Evolutionary conservation across 2,888 invertebrate species (phyloP), one percentile per base, ranked within the genome.

Genomic region (Lasioglossum marginatum): DNA sequence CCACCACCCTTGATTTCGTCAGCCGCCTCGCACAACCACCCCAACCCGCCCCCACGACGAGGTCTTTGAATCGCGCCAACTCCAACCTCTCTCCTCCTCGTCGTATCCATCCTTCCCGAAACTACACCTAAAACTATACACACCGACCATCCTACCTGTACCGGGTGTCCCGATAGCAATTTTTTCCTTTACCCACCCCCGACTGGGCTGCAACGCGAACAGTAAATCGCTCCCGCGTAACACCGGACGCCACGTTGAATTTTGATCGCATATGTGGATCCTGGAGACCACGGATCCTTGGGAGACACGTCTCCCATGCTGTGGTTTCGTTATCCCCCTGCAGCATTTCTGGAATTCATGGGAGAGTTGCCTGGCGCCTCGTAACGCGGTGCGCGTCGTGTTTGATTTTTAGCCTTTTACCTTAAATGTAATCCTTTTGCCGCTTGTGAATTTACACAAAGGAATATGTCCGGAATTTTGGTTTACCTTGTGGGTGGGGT

Each of bases 91-190:
- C 77, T 63, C 70, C 71, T 72, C 77, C 86, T 77, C 83, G 91
- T 91, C 89, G 90, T 92, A 92, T 90, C 89, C 93, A 91, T 92
- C 90, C 89, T 92, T 87, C 87, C 86, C 87, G 91, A 93, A 93
- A 94, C 92, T 93, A 92, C 91, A 93, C 91, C 93, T 93, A 94
- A 94, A 94, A 93, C 93, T 94, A 93, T 93, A 94, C 92, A 93
- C 89, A 93, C 89, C 89, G 93, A 91, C 92, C 91, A 92, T 93
- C 88, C 88, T 93, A 82, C 60, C 43, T 82, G 72, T 85, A 85
- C 80, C 82, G 78, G 74, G 87, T 82, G 86, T 90, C 71, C 75
- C 75, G 75, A 85, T 79, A 79, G 76, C 78, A 66, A 86, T 82
- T 79, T 77, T 70, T 86, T 52, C 16, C 34, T 23, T 27, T 45